phyloP scores from a whole-genome alignment of 2,888 invertebrate species.

The Agonopterix alstromeriana region DNA sequence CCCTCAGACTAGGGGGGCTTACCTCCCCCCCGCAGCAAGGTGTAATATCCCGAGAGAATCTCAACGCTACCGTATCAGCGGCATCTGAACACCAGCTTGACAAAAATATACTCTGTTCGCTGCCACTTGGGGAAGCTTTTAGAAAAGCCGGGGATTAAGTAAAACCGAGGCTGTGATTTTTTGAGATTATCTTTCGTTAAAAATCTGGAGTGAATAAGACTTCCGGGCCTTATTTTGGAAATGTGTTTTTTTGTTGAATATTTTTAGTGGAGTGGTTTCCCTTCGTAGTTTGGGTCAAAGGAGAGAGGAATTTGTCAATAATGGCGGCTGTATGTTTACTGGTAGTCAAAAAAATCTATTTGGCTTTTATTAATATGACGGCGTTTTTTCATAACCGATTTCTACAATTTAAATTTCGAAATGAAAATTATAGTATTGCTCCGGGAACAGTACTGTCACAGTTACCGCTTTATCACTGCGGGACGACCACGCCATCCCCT shows the following conservation, averaged over 20 bases:
- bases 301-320: no score
- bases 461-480: no score
- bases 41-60: constrained; percentile 6
- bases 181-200: constrained; percentile 13
- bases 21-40: constrained; percentile 1
- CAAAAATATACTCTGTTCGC: not conserved
- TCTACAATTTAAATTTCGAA: no score
- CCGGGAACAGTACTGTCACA: no score
- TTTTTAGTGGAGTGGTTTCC: not conserved
- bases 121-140: not conserved
- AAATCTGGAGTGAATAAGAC: constrained; percentile 12
- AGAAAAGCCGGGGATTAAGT: constrained; percentile 1
- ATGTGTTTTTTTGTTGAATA: constrained; percentile 1
- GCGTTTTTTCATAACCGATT: no score
- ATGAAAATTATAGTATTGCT: no score
- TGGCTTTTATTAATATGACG: no score
- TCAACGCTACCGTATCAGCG: not conserved
- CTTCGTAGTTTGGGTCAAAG: no score
- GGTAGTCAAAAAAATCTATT: no score
- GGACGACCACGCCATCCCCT: no score
- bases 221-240: constrained; percentile 3
- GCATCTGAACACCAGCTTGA: not conserved
- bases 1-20: not conserved
- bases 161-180: constrained; percentile 9
- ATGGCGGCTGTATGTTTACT: no score